phyloP scores from a whole-genome alignment of 2,113 vertebrate species.

The Dromiciops gliroides region DNA sequence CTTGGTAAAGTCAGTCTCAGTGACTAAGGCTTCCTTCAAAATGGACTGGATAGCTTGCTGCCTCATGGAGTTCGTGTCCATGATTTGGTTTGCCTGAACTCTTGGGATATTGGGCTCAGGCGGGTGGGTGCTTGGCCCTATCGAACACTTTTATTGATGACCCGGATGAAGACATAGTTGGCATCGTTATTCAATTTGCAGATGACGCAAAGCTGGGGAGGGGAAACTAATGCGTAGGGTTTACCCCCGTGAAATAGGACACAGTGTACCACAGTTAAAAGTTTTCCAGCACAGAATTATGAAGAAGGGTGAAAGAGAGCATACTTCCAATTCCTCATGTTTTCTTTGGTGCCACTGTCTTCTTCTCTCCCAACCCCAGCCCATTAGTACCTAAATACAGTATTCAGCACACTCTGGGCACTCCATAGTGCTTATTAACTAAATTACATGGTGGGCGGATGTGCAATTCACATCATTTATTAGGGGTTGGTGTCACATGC shows the following conservation, averaged over 20 bases:
- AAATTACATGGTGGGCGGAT: neutral
- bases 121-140: neutral
- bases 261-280: neutral
- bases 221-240: neutral
- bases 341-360: neutral
- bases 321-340: neutral
- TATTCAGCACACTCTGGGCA: neutral
- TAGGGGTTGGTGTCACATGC: neutral
- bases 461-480: neutral
- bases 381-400: neutral
- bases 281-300: neutral
- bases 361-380: neutral
- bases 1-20: neutral
- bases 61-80: neutral
- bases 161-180: neutral
- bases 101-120: neutral
- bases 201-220: neutral
- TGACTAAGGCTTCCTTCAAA: neutral
- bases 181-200: neutral
- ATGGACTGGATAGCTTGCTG: neutral
- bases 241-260: neutral
- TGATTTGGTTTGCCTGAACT: neutral
- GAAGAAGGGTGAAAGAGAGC: neutral
- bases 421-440: neutral
- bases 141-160: neutral